These are phyloP conservation scores for Montipora capitata DNA, from an alignment of 92 coral and sea anemone species.

Conservation along the genomic window DNA sequence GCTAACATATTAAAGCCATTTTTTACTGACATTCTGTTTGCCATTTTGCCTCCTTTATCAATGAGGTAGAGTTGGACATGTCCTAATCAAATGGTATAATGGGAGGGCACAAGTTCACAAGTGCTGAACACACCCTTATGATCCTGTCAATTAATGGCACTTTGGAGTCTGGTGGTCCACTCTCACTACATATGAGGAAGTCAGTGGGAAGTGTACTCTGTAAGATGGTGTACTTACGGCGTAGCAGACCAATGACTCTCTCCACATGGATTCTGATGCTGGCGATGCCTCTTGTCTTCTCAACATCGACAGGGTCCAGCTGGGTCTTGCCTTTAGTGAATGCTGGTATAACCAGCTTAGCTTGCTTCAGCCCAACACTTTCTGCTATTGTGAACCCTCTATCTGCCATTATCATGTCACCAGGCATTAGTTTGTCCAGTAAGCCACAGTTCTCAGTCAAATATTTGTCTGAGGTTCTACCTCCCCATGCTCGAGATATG, in stretches of 20 bases:
- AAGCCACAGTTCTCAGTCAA: no score
- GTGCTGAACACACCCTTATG: no score
- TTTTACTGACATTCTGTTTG: not conserved
- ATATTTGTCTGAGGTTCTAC: no score
- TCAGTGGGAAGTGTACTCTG: constrained; percentile 57
- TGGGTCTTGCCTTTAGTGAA: constrained; percentile 67
- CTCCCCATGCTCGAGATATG: no score
- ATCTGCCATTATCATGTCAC: no score
- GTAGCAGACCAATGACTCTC: constrained; percentile 63
- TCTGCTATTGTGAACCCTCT: no score
- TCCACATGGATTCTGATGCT: constrained; percentile 62
- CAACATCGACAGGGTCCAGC: constrained; percentile 62
- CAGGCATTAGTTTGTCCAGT: no score
- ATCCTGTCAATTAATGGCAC: no score
- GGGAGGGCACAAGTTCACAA: constrained; percentile 6
- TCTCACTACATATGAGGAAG: constrained; percentile 31
- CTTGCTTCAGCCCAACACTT: no score
- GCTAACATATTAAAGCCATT: constrained; percentile 35
- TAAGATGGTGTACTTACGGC: constrained; percentile 57
- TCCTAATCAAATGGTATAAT: no score
- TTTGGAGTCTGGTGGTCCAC: no score
- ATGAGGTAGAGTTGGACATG: no score
- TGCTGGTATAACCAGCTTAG: constrained; percentile 13
- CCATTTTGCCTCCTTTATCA: constrained; percentile 28
- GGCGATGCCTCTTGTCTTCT: constrained; percentile 55